Evolutionary conservation across 2,797 vertebrate species (phyloP), one percentile per base, ranked within the genome.

Genomic region (Moxostoma hubbsi): DNA sequence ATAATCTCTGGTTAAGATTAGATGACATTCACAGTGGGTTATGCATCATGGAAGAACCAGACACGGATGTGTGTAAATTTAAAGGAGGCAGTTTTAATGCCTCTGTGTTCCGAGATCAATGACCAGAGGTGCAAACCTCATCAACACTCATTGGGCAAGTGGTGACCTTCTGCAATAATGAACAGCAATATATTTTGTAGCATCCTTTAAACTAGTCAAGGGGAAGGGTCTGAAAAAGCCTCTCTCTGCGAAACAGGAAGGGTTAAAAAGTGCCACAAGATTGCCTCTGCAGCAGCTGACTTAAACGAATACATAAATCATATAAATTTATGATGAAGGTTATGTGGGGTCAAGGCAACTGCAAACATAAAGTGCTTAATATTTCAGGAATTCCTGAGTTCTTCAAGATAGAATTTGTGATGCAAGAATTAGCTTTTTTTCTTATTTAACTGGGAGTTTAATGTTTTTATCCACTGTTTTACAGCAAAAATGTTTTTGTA

Each of bases 301-400:
- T 77, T 69, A 74, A 81, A 73, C 69, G 76, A 76, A 69, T 83
- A 76, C 75, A 77, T 81, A 79, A 79, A 81, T 79, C 76, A 76
- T 73, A 81, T 64, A 43, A 83, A 85, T 83, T 69, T 80, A 79
- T 69, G n/a, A 73, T 61, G 58, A 83, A 81, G 75, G 68, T 83
- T 71, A 83, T 16, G 53, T 55, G 61, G 73, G 79, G 81, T 81
- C 68, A 85, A 55, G 59, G 79, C 67, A 53, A 83, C 70, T 50
- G 55, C 77, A 68, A 70, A 83, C 73, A 72, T 51, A 16, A 85
- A 79, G 18, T 4, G 15, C 61, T 83, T 51, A 81, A 83, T 83
- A 85, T 79, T 83, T 85, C 16, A 83, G 36, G 36, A 36, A 36
- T 36, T 36, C 36, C 36, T 13, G 57, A 81, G 62, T 73, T 80